Evolutionary conservation across 2,888 invertebrate genomes (phyloP), one percentile per base, ranked within the genome.

Genomic region (Amphimallon solstitiale): DNA sequence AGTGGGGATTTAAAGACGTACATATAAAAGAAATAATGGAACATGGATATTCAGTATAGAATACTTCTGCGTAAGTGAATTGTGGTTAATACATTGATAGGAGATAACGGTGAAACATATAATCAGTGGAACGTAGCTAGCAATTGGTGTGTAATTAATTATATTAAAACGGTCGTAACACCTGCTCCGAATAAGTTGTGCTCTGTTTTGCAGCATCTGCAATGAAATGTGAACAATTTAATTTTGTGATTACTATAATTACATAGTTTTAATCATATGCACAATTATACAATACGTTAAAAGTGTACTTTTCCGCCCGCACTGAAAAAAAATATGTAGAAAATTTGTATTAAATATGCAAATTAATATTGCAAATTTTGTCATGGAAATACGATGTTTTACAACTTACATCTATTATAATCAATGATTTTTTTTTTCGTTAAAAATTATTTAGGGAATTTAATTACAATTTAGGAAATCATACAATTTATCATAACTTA

Each of bases 81-180:
- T 59, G 56, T 21, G 37, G 7, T 15, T 59, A 40, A 23, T 23
- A 23, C 5, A 29, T 29, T 29, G 29, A 59, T 59, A 14, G 29
- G 23, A 29, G 15, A 34, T 59, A 59, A 59, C 56, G 43, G 56
- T 43, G 56, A 12, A 59, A 59, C 23, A 43, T 9, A 29, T 45
- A 43, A 43, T 29, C 15, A 43, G 56, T 43, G 56, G 56, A 59
- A 59, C 56, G 56, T 29, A 59, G 56, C 56, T 59, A 43, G 29
- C 56, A 59, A 59, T 59, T 45, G 56, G 56, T 59, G 56, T 29
- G 56, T 59, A 43, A 59, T 59, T 59, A 43, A 59, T 29, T 34
- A 29, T 59, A 40, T 56, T 56, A 40, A 35, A 2, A 37, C 15
- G 35, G 15, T 34, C 14, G 9, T 49, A 49, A 29, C 48, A 35